Conservation (phyloP, 2,888 invertebrate genomes). For the Ophioninae sp. region DNA sequence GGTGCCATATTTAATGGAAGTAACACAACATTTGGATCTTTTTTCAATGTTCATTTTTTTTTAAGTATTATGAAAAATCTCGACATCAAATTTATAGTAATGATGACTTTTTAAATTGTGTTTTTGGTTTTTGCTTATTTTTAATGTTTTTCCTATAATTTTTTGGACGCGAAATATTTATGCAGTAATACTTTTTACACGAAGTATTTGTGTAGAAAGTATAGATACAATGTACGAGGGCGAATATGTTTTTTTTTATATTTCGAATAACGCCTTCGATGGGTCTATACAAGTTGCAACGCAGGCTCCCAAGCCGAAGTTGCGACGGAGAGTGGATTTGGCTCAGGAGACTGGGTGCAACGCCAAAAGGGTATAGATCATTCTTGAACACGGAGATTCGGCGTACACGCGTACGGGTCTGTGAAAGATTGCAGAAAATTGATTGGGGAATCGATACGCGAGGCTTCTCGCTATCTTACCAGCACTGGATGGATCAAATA, state of each 20-base stretch:
- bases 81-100: background rate
- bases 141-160: background rate
- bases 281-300: background rate
- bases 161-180: background rate
- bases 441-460: conserved; percentile 53
- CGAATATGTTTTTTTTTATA: background rate
- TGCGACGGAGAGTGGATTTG: conserved; percentile 15
- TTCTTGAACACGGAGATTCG: conserved; percentile 5
- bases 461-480: conserved; percentile 42
- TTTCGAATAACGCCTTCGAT: background rate
- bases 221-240: too few species aligned
- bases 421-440: conserved; percentile 59
- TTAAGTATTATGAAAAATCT: background rate
- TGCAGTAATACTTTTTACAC: background rate
- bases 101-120: background rate
- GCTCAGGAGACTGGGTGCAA: conserved; percentile 37
- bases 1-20: background rate
- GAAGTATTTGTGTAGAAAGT: background rate
- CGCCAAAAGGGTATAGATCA: conserved; percentile 45
- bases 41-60: background rate
- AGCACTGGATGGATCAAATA: conserved; percentile 51
- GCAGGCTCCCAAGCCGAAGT: background rate
- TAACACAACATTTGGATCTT: background rate
- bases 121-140: background rate
- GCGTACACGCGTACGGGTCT: conserved; percentile 21